Evolutionary conservation across 2,888 invertebrate species (phyloP).

Genomic region (Drosophila leonis): DNA sequence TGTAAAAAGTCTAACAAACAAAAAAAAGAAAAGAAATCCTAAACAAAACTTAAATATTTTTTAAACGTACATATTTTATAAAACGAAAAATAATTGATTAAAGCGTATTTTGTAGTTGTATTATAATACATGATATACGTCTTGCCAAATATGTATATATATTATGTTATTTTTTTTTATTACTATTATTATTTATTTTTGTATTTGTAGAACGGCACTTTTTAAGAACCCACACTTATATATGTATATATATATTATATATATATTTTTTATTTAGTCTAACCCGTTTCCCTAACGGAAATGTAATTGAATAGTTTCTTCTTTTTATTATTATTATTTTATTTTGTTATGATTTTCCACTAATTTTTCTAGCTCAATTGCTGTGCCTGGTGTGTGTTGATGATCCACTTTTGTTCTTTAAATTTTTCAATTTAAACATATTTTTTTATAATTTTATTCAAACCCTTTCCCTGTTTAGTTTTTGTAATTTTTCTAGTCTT

Average conservation of each 20-base stretch:
- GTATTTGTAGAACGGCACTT: conserved; percentile 80
- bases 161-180: conserved; percentile 36
- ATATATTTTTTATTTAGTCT: conserved; percentile 35
- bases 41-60: conserved; percentile 44
- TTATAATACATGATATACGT: conserved; percentile 38
- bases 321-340: conserved; percentile 2
- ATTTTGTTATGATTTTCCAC: conserved; percentile 43
- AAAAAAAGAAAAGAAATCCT: conserved; percentile 34
- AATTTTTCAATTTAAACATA: conserved; percentile 23
- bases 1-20: conserved; percentile 58
- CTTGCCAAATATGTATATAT: conserved; percentile 14
- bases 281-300: conserved; percentile 55
- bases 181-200: conserved; percentile 45
- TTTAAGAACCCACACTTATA: conserved; percentile 10
- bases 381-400: conserved; percentile 74
- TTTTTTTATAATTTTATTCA: conserved; percentile 16
- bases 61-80: conserved; percentile 39
- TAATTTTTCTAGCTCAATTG: conserved; percentile 67
- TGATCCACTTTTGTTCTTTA: conserved; percentile 24
- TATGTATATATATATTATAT: conserved; percentile 10
- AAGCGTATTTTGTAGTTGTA: conserved; percentile 64
- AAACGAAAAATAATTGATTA: conserved; percentile 41
- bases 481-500: conserved; percentile 14
- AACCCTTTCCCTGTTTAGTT: conserved; percentile 19
- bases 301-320: conserved; percentile 10